phyloP scores from a whole-genome alignment of 1,140 invertebrate species.

The Drosophila pruinosa region DNA sequence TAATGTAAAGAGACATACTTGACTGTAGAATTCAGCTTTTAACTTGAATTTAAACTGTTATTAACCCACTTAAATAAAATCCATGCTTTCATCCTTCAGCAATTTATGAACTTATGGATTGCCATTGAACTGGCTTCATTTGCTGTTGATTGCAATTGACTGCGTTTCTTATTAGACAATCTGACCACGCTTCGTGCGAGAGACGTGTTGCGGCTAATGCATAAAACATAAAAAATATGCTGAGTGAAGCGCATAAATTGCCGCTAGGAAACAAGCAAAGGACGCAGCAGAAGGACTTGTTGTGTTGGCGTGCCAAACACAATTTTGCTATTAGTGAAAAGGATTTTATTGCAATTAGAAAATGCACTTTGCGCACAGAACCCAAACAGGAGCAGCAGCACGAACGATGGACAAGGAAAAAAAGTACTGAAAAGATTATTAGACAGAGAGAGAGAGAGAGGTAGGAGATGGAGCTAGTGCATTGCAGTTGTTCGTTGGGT shows the following conservation, averaged over 20 bases:
- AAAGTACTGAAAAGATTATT: background rate
- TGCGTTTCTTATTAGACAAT: conserved; percentile 3
- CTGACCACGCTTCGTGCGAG: background rate
- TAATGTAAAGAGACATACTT: no score
- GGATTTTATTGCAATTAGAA: conserved; percentile 79
- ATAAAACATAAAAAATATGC: conserved; percentile 31
- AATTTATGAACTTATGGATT: background rate
- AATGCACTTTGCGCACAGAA: conserved; percentile 58
- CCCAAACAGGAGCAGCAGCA: background rate
- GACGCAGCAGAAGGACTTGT: background rate
- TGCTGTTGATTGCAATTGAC: background rate
- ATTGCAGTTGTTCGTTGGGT: conserved; percentile 1
- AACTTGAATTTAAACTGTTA: background rate
- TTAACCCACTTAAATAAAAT: no score
- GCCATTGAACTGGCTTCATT: background rate
- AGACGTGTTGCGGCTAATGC: conserved; percentile 1
- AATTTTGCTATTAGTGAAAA: conserved; percentile 74
- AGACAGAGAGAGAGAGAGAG: background rate
- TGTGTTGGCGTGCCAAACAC: conserved; percentile 52
- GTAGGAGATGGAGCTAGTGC: background rate
- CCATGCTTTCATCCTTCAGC: no score
- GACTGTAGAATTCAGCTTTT: no score
- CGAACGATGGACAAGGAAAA: background rate
- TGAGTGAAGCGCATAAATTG: conserved; percentile 62
- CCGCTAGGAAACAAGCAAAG: conserved; percentile 6